Evolutionary conservation across 2,797 vertebrate species (phyloP).

Genomic region (Pantherophis alleghaniensis): DNA sequence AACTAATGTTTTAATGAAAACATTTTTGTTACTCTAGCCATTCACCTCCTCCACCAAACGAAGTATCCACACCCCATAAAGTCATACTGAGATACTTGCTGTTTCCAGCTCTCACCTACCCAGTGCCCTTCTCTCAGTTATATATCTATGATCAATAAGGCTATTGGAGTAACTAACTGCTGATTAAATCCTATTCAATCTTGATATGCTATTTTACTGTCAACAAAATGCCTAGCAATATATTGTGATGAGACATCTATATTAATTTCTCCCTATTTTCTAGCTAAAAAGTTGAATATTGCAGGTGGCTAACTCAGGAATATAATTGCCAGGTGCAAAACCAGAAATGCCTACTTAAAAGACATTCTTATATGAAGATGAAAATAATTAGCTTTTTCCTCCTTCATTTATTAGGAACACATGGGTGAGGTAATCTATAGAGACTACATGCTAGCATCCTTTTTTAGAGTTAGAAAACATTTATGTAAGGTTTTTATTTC

Average conservation of each 20-base stretch:
- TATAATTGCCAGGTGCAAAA: not conserved
- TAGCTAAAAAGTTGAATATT: conserved; percentile 8
- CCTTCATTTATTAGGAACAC: conserved; percentile 42
- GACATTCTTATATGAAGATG: not conserved
- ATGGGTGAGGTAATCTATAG: conserved; percentile 46
- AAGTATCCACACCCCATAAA: not conserved
- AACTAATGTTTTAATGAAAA: not conserved
- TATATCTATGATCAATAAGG: conserved; percentile 27
- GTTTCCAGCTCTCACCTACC: conserved; percentile 30
- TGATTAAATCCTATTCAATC: not conserved
- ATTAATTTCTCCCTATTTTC: not conserved
- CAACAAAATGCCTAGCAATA: conserved; percentile 13
- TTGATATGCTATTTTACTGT: conserved; percentile 13
- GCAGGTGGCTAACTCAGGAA: conserved; percentile 6
- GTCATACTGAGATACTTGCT: not conserved
- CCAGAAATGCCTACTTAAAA: conserved; percentile 21
- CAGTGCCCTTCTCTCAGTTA: conserved; percentile 21
- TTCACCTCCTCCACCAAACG: not conserved
- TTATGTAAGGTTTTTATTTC: conserved; percentile 87
- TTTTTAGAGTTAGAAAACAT: conserved; percentile 81
- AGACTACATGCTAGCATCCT: conserved; percentile 60
- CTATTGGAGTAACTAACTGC: conserved; percentile 36
- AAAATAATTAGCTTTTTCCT: not conserved
- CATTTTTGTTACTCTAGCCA: conserved; percentile 2
- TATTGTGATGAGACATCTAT: not conserved